Evolutionary conservation across 2,888 invertebrate genomes (phyloP), one percentile per base, ranked within the genome.

Genomic region (Aelia acuminata): DNA sequence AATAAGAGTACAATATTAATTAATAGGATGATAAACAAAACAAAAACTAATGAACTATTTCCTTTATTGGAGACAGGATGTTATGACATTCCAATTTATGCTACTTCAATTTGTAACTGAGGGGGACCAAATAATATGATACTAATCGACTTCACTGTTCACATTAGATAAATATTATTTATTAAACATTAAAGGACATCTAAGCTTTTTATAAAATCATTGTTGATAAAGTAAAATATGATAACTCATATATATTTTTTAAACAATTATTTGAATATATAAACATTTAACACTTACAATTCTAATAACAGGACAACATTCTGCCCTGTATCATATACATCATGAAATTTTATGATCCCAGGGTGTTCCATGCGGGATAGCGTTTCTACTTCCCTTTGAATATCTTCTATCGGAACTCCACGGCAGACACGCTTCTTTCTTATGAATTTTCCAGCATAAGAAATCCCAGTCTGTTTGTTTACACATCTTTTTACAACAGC

Each of bases 371-470:
- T 92, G 89, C 93, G 92, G 89, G 93, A 93, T 88, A 95, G 91
- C 87, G 95, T 93, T 89, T 93, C 93, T 85, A 93, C 93, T 92
- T 95, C 95, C 90, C 94, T 92, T 91, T 94, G 93, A 89, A 95
- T 94, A 91, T 94, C 94, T 90, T 94, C 94, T 90, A 94, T 92
- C 85, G 93, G 93, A 84, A 94, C 94, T 26, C 94, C 94, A 89
- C 94, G 93, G 80, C 93, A 93, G 47, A 94, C 93, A 87, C 94
- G 92, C 43, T 93, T 92, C 91, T 95, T 94, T 89, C 94, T 92
- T 91, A 95, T 94, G 91, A 94, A 94, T 92, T 95, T 95, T 89
- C 94, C 95, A 50, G 95, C 95, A 91, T 93, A 95, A 89, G 93
- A 93, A 75, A 92, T 91, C 20, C 94, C 93, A 10, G 93, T 93